A percentile compares a stretch with the other conserved stretches of the same genome.
phyloP scores from a whole-genome alignment of 2,113 vertebrate genomes.

The Myocastor coypus region DNA sequence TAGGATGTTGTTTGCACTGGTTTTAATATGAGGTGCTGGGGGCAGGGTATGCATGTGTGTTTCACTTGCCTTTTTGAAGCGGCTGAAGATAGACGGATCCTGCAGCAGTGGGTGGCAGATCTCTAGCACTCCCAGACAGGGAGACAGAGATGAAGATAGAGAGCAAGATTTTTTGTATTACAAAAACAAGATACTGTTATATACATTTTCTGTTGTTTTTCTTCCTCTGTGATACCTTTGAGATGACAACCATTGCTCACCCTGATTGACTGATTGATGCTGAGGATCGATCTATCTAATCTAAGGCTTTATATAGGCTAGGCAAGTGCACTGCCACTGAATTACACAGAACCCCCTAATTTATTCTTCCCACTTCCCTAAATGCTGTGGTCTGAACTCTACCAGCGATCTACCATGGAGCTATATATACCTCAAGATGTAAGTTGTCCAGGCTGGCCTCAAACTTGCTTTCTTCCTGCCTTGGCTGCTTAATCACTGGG shows the following conservation, averaged over 20 bases:
- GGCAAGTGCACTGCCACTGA: not conserved
- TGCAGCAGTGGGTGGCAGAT: accelerated
- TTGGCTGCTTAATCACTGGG: not conserved
- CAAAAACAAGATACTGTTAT: slow-evolving; percentile 7
- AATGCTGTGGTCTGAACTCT: not conserved
- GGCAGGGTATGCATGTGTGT: not conserved
- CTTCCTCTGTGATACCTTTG: not conserved
- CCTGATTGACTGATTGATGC: not conserved
- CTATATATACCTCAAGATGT: not conserved
- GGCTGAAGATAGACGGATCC: not conserved
- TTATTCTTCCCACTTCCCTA: not conserved
- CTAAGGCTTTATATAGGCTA: not conserved
- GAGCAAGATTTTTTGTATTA: not conserved
- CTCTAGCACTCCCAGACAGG: not conserved
- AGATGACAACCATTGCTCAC: not conserved
- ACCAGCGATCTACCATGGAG: not conserved
- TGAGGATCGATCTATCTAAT: not conserved
- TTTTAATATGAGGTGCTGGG: too few relatives aligned
- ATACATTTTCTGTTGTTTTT: not conserved
- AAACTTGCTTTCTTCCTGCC: not conserved
- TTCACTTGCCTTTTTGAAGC: not conserved
- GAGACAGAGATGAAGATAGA: not conserved
- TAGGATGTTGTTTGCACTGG: not conserved
- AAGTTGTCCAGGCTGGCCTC: not conserved
- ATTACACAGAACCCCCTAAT: not conserved